phyloP scores from a whole-genome alignment of 2,113 vertebrate species.

The Tetrax tetrax region DNA sequence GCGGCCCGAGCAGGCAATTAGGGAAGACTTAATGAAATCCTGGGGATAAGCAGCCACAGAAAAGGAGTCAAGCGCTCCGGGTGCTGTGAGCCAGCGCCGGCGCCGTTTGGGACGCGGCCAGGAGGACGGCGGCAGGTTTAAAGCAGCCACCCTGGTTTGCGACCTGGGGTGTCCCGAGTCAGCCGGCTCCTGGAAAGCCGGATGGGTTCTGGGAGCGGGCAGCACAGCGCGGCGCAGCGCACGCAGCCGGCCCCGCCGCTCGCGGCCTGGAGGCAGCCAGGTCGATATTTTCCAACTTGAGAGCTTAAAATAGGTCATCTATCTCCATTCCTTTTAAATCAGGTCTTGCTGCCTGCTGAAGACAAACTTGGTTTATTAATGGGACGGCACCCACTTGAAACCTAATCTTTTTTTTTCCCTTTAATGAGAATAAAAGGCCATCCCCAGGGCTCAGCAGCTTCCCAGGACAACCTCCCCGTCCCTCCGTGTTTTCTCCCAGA shows the following conservation, averaged over 20 bases:
- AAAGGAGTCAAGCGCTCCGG: background rate
- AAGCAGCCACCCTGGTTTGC: background rate
- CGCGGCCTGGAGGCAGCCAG: background rate
- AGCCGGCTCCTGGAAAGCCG: background rate
- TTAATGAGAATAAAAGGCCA: background rate
- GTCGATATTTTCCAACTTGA: constrained; percentile 65
- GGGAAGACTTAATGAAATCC: background rate
- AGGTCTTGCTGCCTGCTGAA: constrained; percentile 38
- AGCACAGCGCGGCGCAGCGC: background rate
- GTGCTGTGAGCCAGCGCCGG: background rate
- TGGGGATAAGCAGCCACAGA: background rate
- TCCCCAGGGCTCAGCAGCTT: background rate
- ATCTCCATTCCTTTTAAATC: constrained; percentile 45
- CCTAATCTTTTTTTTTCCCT: background rate
- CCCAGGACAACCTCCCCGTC: background rate
- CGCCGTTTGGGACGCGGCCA: background rate
- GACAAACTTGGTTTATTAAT: constrained; percentile 59
- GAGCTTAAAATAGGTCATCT: constrained; percentile 63
- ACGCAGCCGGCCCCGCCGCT: background rate
- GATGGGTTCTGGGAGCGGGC: background rate
- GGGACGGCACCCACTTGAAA: constrained; percentile 5
- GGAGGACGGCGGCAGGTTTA: background rate
- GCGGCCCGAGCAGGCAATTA: background rate
- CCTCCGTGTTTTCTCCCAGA: fast-evolving
- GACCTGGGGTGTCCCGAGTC: background rate